phyloP scores from a whole-genome alignment of 2,797 vertebrate genomes.

The Pteropus rufus region DNA sequence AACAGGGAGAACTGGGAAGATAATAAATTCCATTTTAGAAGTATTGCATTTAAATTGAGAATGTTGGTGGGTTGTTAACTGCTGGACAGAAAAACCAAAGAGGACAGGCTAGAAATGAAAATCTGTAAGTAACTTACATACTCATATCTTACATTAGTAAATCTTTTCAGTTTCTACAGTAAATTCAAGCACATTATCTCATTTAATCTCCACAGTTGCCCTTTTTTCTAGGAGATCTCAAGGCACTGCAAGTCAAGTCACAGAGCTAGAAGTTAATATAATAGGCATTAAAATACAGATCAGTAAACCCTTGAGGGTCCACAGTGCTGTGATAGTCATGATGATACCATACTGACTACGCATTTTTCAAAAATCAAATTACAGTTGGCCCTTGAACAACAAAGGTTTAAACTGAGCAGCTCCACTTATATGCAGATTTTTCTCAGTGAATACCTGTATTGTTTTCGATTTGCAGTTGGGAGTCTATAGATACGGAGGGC shows the following conservation, averaged over 20 bases:
- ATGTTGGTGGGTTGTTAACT: constrained; percentile 4
- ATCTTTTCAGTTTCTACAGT: neutral
- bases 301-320: neutral
- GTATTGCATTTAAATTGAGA: neutral
- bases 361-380: neutral
- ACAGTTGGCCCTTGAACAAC: neutral
- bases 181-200: constrained; percentile 29
- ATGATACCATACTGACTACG: neutral
- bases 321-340: neutral
- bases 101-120: neutral
- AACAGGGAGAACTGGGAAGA: neutral
- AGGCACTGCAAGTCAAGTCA: neutral
- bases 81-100: neutral
- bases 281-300: constrained; percentile 6
- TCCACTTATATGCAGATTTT: neutral
- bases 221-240: neutral
- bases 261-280: neutral
- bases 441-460: neutral
- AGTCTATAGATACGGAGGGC: neutral
- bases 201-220: neutral
- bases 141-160: neutral
- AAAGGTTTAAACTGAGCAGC: neutral
- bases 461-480: neutral
- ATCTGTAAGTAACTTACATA: constrained; percentile 35
- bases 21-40: constrained; percentile 11